phyloP scores from a whole-genome alignment of 2,888 invertebrate species.

The Pelosia muscerda region DNA sequence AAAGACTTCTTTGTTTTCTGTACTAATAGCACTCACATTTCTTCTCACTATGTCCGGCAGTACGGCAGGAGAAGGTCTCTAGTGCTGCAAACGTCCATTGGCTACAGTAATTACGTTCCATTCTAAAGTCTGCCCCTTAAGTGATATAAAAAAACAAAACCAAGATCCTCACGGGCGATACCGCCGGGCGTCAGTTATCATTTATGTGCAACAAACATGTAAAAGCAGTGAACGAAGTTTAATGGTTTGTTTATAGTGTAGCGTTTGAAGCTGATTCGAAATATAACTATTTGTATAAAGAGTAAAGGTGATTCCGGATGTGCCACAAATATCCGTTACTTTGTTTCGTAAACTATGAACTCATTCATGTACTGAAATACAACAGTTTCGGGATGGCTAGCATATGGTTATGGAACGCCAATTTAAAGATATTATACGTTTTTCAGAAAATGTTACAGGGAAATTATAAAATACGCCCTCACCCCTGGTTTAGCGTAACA shows the following conservation, averaged over 20 bases:
- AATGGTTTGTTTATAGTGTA: neutral
- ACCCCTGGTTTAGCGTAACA: neutral
- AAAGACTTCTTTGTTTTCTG: too few relatives aligned
- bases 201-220: neutral
- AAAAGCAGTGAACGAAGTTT: neutral
- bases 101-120: too few relatives aligned
- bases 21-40: too few relatives aligned
- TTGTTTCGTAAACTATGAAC: constrained; percentile 16
- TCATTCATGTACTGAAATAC: constrained; percentile 9
- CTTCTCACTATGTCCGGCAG: too few relatives aligned
- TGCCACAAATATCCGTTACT: neutral
- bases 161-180: too few relatives aligned
- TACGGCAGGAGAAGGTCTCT: too few relatives aligned
- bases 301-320: too few relatives aligned
- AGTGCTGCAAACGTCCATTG: too few relatives aligned
- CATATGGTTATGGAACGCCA: neutral
- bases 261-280: neutral
- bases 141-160: too few relatives aligned
- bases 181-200: neutral
- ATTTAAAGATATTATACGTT: neutral
- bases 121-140: too few relatives aligned
- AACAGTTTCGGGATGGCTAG: neutral
- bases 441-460: neutral
- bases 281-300: constrained; percentile 1
- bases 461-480: neutral